phyloP scores from a whole-genome alignment of 2,113 vertebrate species.

The Apistogramma diplotaenia region DNA sequence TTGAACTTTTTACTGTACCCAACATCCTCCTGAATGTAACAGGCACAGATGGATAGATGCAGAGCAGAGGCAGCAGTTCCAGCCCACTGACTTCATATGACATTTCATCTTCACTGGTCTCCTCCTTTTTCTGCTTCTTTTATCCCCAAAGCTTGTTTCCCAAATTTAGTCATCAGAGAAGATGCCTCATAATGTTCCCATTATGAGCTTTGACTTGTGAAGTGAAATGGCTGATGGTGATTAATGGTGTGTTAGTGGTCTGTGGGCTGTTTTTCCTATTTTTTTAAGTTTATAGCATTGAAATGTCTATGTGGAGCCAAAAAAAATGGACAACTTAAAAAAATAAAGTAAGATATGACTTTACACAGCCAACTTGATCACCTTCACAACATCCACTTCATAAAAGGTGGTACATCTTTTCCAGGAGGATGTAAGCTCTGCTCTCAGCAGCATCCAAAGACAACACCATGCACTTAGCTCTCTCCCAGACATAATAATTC shows the following conservation, averaged over 20 bases:
- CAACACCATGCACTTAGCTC: constrained; percentile 1
- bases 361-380: background rate
- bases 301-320: background rate
- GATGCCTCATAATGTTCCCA: background rate
- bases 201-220: background rate
- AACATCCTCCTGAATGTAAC: background rate
- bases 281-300: background rate
- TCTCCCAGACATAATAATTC: background rate
- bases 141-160: background rate
- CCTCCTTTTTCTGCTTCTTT: background rate
- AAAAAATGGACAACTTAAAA: background rate
- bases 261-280: background rate
- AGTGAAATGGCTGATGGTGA: background rate
- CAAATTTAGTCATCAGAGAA: constrained; percentile 16
- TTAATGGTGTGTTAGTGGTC: background rate
- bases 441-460: constrained; percentile 23
- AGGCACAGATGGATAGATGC: background rate
- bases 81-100: background rate
- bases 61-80: background rate
- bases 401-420: background rate
- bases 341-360: background rate
- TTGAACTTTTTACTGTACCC: constrained; percentile 12
- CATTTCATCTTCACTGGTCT: background rate
- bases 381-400: background rate
- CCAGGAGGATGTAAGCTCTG: background rate